These are phyloP conservation scores for Lepidurus packardi DNA, from an alignment of 1,140 invertebrate genomes.

Conservation along the genomic window DNA sequence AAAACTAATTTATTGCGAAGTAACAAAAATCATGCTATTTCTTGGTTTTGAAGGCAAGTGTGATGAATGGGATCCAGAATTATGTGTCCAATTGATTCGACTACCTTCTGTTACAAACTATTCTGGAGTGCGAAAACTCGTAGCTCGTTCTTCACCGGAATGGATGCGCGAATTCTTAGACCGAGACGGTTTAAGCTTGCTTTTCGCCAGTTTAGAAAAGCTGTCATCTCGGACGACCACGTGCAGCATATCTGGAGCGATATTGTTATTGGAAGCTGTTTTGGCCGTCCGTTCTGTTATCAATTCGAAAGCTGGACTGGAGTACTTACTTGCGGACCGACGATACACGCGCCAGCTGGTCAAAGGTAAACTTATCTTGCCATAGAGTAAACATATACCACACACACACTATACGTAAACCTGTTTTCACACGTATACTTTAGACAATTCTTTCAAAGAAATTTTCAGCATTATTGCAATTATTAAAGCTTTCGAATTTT, in stretches of 20 bases:
- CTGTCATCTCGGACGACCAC: conserved; percentile 41
- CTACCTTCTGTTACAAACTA: conserved; percentile 47
- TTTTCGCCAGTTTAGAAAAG: conserved; percentile 48
- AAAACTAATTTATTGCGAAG: no score
- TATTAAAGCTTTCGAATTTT: no score
- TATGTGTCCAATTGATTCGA: conserved; percentile 45
- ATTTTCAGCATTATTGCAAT: no score
- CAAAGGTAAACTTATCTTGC: conserved; percentile 43
- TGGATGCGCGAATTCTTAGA: conserved; percentile 52
- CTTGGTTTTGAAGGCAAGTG: conserved; percentile 35
- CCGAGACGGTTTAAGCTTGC: conserved; percentile 46
- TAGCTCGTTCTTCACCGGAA: conserved; percentile 41
- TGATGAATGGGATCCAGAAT: conserved; percentile 45
- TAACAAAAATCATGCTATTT: not conserved
- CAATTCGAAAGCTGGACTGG: conserved; percentile 49
- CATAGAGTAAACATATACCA: not conserved
- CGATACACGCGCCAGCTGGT: conserved; percentile 47
- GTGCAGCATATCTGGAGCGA: conserved; percentile 44
- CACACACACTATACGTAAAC: not conserved
- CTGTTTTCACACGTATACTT: no score
- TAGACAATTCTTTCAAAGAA: no score
- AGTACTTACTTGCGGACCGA: conserved; percentile 46
- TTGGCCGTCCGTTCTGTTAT: conserved; percentile 48
- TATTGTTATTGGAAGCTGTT: conserved; percentile 49
- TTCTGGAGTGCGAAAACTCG: conserved; percentile 45